Evolutionary conservation across 2,888 invertebrate genomes (phyloP), one percentile per base, ranked within the genome.

Genomic region (Nasonovia ribisnigri): DNA sequence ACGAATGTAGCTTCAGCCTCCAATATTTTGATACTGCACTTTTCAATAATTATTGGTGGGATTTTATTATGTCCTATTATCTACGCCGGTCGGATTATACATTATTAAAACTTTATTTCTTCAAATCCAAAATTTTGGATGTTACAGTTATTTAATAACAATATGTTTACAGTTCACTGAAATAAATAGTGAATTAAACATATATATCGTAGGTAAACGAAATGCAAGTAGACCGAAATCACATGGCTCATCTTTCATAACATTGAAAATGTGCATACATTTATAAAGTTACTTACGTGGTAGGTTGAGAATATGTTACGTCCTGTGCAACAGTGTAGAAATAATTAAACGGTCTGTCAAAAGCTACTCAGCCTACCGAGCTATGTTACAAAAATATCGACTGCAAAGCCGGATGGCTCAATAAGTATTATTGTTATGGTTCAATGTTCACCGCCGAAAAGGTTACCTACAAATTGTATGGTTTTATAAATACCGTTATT

Each of bases 381-480:
- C 36, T 77, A 77, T 36, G 36, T 6, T 77, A 36, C 6, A 36
- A 20, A 36, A 36, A 77, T 77, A 77, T 36, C 77, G 77, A 36
- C 36, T 36, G 77, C 36, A 77, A 77, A 20, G 4, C 36, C 36
- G 77, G 11, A 36, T 6, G 36, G 77, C 36, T 77, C 77, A 36
- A 77, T 77, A 77, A 77, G 77, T 77, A 77, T 77, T 77, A 77
- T 77, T 67, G n/a, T 60, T 36, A 77, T 77, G 77, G 77, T 77
- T 36, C 77, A 77, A 77, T 77, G 77, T 77, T 77, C 36, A 77
- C 16, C 67, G 36, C 36, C 67, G 36, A 16, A 67, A 67, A n/a
- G n/a, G 20, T 3, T 54, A 54, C 54, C 54, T 54, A 54, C 54
- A 20, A 5, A 54, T 54, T 20, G 2, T 36, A 26, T 57, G 6